Base-by-base conservation (phyloP, 2,797 vertebrate species). In the Rhyacichthys aspro region DNA sequence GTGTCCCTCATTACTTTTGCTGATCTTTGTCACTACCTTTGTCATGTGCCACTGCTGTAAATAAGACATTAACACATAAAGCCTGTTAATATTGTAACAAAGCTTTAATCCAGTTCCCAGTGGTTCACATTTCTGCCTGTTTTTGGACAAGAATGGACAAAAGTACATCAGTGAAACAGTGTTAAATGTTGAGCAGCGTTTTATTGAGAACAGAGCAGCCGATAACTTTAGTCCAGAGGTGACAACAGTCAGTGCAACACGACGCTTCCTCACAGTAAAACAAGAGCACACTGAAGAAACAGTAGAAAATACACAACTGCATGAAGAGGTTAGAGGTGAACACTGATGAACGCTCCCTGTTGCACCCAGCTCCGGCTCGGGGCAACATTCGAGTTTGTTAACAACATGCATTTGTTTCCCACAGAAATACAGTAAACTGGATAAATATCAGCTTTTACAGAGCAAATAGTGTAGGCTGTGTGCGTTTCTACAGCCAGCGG, bases 361-460 rank as follows among this genome's bases (percentile, higher is more conserved):
- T 69, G 72, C 71, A 83, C 73, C 82, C 74, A 72, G 44, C 55
- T 63, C 67, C 65, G 10, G 6, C 11, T 28, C 23, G 23, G 76
- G 82, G 77, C 74, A 86, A 90, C 86, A 86, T 88, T 90, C 86
- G 71, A 91, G 81, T 88, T 89, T 88, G 91, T 91, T 88, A 85
- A 64, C 42, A 81, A 72, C 64, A 88, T 91, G 89, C 90, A 63
- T 78, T 47, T 44, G 38, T 63, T 63, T 32, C 58, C 47, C 43
- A 67, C 32, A 76, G 15, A 72, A 43, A 72, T 45, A 50, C 28
- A 44, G 41, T 37, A 72, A 53, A 58, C 48, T 55, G 36, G 37
- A 46, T 39, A 52, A 37, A 44, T 45, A 53, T 55, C 32, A 46
- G 52, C 18, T 52, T 33, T 57, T 57, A 59, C 18, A 68, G 44